Percentiles rank a stretch among this genome's conserved stretches.
phyloP scores from a whole-genome alignment of 2,797 vertebrate species.

The Melanotaenia nigrans region DNA sequence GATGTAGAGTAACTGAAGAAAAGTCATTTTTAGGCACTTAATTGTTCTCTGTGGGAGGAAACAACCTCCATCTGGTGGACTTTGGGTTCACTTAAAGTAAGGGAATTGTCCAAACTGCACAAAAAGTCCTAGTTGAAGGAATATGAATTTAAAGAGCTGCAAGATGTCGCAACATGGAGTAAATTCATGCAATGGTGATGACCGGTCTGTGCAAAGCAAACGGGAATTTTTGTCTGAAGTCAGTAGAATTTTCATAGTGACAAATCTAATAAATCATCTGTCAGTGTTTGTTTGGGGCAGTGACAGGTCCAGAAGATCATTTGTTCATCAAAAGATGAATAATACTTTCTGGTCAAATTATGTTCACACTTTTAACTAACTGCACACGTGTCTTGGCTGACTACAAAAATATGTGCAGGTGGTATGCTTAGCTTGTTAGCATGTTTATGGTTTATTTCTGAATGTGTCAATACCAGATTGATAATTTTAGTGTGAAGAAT shows the following conservation, averaged over 20 bases:
- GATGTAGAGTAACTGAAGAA: too few species aligned
- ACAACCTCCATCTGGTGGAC: neutral
- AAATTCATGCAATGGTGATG: neutral
- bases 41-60: neutral
- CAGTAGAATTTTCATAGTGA: neutral
- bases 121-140: too few species aligned
- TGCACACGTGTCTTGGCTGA: neutral
- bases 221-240: neutral
- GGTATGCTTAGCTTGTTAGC: neutral
- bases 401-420: neutral
- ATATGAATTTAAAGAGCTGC: too few species aligned
- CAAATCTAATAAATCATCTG: neutral
- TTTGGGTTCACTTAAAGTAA: too few species aligned
- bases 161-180: neutral
- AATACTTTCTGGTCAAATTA: slow-evolving; percentile 1
- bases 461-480: neutral
- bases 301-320: neutral
- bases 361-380: neutral
- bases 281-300: neutral
- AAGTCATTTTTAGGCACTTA: neutral
- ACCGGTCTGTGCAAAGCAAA: neutral
- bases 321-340: neutral
- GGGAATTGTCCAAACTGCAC: too few species aligned
- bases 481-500: neutral
- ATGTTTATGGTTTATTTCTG: neutral